Base-by-base conservation (phyloP, 2,888 invertebrate species). In the Cantharis rufa region DNA sequence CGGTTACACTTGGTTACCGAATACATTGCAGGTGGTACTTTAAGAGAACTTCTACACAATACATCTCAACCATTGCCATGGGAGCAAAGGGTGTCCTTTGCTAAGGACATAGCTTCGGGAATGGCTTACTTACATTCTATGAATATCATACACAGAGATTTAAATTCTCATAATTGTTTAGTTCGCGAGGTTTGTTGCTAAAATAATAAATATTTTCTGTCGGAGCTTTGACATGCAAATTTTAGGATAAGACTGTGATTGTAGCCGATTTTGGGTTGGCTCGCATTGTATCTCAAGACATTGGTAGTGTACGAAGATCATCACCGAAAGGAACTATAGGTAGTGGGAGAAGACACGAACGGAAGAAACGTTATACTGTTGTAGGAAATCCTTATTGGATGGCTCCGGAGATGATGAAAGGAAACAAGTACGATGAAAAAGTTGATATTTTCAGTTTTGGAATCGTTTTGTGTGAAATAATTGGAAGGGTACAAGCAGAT, bases 381-480 rank as follows among this genome's bases (percentile, higher is more conserved):
- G 98, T 98, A 0, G 98, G 98, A 1, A 98, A 97, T 90, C 98
- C 98, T 0, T 98, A 97, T 88, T 98, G 98, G 97, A 98, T 98
- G 98, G 98, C 98, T 0, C 98, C 98, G 0, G 98, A 98, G 88
- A 98, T 98, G 98, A 96, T 98, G 96, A 96, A 95, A 87, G 97
- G 97, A 16, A 95, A 96, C 84, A 95, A 95, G 81, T 98, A 98
- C 87, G 98, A 98, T 85, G 98, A 98, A 87, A 97, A 97, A 88
- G 98, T 98, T 0, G 98, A 98, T 85, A 94, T 98, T 78, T 98
- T 98, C 88, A 97, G 97, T 24, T 98, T 96, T 88, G 98, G 98
- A 32, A 98, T 98, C 81, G 94, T 98, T 78, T 89, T 98, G 3
- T 98, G 98, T 86, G 98, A 98, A 94, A 96, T 98, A 82, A 98